Percentiles rank a stretch among this genome's conserved stretches.
Conservation (phyloP, 2,797 vertebrate genomes). For the Hippoglossus hippoglossus region DNA sequence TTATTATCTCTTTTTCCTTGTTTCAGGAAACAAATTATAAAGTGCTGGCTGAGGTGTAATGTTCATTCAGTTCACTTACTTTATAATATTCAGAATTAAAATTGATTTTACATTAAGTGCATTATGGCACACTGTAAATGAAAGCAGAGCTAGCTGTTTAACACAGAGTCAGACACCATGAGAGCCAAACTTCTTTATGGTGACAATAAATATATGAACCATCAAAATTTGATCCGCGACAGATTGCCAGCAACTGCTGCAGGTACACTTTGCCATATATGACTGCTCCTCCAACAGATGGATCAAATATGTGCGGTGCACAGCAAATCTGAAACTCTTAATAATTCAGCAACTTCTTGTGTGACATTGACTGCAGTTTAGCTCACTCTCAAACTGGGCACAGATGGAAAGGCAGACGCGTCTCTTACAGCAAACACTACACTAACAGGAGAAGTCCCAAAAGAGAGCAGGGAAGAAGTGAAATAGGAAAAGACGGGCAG, state of each 20-base stretch:
- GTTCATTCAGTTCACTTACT: constrained; percentile 4
- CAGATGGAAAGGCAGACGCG: constrained; percentile 88
- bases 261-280: constrained; percentile 81
- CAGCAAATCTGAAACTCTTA: constrained; percentile 97
- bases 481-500: constrained; percentile 85
- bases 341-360: constrained; percentile 94
- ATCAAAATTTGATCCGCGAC: constrained; percentile 81
- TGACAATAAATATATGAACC: constrained; percentile 76
- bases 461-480: constrained; percentile 78
- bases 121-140: background rate
- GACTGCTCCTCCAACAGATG: constrained; percentile 90
- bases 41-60: constrained; percentile 2
- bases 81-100: constrained; percentile 42
- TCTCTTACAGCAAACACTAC: constrained; percentile 81
- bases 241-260: constrained; percentile 82
- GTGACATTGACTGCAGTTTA: constrained; percentile 87
- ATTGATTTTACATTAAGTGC: constrained; percentile 8
- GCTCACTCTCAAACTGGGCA: constrained; percentile 83
- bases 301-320: constrained; percentile 95
- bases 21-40: constrained; percentile 41
- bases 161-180: constrained; percentile 30
- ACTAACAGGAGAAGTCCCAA: constrained; percentile 86
- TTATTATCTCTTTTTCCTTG: constrained; percentile 41
- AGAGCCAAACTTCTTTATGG: constrained; percentile 71
- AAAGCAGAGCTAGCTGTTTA: background rate